These are phyloP conservation scores for Crotalus viridis DNA, from an alignment of 2,113 vertebrate species.

Conservation along the genomic window DNA sequence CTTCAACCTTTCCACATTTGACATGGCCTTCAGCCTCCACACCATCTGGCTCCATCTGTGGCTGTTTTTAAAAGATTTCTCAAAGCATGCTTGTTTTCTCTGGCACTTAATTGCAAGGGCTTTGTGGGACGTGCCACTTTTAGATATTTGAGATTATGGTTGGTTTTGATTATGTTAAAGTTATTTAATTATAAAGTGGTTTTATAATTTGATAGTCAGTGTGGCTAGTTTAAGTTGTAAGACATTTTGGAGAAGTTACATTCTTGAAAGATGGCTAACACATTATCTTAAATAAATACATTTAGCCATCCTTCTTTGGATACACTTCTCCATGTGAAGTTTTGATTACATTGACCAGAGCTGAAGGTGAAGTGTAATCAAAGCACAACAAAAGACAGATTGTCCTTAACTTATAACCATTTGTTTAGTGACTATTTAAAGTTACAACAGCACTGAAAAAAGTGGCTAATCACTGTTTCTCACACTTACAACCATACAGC, in stretches of 20 bases:
- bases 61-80: background rate
- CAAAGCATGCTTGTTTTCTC: background rate
- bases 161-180: background rate
- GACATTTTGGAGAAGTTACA: background rate
- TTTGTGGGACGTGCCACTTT: background rate
- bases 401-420: background rate
- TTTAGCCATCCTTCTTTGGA: background rate
- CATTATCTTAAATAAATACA: background rate
- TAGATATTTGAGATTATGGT: background rate
- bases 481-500: background rate
- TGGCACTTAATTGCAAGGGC: background rate
- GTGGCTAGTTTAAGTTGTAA: background rate
- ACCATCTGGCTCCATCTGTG: background rate
- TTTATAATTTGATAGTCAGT: background rate
- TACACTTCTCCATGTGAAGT: background rate
- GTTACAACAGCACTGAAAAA: background rate
- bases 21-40: background rate
- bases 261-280: background rate
- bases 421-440: background rate
- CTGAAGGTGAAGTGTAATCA: background rate
- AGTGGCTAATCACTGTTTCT: background rate
- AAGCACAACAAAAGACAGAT: background rate
- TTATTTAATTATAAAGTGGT: background rate
- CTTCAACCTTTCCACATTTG: background rate
- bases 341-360: background rate